Evolutionary conservation across 2,797 vertebrate genomes (phyloP), one percentile per base, ranked within the genome.

Genomic region (Megaceryle alcyon): DNA sequence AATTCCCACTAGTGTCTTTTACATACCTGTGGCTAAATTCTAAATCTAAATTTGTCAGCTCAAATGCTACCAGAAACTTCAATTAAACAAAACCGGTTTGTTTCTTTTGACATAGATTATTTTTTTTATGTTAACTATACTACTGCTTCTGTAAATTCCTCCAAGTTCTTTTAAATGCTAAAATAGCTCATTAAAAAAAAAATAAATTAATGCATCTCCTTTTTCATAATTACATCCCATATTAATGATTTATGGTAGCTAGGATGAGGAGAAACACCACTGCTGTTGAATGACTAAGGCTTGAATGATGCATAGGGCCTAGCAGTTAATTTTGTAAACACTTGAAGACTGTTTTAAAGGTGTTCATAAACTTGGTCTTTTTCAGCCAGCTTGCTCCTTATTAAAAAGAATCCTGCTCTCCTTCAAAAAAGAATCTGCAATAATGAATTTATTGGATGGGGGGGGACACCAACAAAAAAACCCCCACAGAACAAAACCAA

Each of bases 1-100:
- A 88, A 41, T 94, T 96, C 94, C 69, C 92, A 77, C 46, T 86
- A 92, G 72, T 80, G 46, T 72, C 65, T 86, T 83, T 79, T 70
- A 41, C 54, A 22, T 95, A 94, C 70, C 90, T 92, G 64, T 90
- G 77, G 54, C 48, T 83, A 37, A 57, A 57, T 57, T 57, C n/a
- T 57, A 57, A 57, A 33, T 88, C 64, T 63, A 91, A 85, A 87
- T 87, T 96, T 96, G 83, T 88, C 70, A 80, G 54, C 33, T 95
- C 69, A 82, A 80, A 39, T 39, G 76, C 35, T 20, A 2, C 37
- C 61, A 81, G 78, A 72, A 89, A 79, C 71, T 94, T 85, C 35
- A 94, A 37, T 76, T 86, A 44, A 68, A 89, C 12, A 60, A 75
- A 93, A 78, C 21, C 90, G 35, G 60, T 92, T 51, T 79, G 18